A percentile compares a stretch with the other conserved stretches of the same genome.
These are phyloP conservation scores for Oplegnathus fasciatus DNA, from an alignment of 2,113 vertebrate genomes.

Conservation along the genomic window DNA sequence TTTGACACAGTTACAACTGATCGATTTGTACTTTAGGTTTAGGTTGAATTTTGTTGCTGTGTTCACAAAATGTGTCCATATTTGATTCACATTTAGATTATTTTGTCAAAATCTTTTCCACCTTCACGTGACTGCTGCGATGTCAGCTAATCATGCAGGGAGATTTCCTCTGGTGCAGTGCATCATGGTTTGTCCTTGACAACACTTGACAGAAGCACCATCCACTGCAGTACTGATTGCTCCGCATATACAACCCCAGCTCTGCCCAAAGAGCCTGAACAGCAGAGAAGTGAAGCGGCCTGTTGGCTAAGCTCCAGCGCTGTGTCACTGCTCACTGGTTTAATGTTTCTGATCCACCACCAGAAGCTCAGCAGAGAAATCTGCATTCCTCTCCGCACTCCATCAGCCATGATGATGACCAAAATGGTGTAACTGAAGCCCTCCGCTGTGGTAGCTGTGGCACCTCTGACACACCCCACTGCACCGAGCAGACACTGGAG, in stretches of 20 bases:
- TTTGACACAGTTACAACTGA: too few species aligned
- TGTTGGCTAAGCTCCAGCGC: conserved; percentile 24
- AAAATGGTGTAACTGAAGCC: neutral
- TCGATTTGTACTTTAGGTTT: neutral
- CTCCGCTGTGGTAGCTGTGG: neutral
- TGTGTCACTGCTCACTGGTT: neutral
- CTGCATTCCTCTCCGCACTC: neutral
- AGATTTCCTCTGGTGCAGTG: conserved; percentile 51
- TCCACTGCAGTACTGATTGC: conserved; percentile 41
- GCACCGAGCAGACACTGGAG: neutral
- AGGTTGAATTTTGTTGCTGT: neutral
- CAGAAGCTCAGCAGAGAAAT: conserved; percentile 6
- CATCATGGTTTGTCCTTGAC: conserved; percentile 57
- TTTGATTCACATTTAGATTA: neutral
- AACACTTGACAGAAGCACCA: conserved; percentile 49
- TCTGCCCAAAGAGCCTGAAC: conserved; percentile 15
- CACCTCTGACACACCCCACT: neutral
- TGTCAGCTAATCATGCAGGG: neutral
- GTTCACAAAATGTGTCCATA: neutral
- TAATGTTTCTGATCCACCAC: conserved; percentile 28
- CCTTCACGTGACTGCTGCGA: conserved; percentile 4
- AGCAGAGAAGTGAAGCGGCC: conserved; percentile 19
- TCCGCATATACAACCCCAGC: conserved; percentile 7
- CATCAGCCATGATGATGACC: neutral
- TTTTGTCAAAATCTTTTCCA: neutral